phyloP scores from a whole-genome alignment of 2,888 invertebrate species.

The Ryuthela nishihirai region DNA sequence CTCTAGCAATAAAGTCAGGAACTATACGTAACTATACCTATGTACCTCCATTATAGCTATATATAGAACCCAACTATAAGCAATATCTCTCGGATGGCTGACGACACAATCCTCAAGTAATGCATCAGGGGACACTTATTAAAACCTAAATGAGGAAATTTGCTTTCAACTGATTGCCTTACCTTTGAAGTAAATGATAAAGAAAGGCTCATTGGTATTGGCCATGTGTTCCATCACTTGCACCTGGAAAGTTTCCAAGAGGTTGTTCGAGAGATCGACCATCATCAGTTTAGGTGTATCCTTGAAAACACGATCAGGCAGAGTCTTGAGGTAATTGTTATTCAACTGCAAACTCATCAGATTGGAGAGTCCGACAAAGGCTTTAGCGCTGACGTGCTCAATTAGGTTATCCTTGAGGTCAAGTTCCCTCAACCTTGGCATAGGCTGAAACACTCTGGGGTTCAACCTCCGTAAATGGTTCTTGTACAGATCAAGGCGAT shows the following conservation, averaged over 20 bases:
- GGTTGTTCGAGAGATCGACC: conserved; percentile 19
- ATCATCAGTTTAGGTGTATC: conserved; percentile 4
- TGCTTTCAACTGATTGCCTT: no score
- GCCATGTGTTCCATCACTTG: conserved; percentile 12
- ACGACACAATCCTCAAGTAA: no score
- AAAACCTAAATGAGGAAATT: no score
- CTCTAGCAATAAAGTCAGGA: no score
- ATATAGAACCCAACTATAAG: no score
- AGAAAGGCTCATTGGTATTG: conserved; percentile 7
- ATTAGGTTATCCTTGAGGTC: conserved; percentile 27
- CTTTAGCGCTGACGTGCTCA: conserved; percentile 8
- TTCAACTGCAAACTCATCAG: conserved; percentile 16
- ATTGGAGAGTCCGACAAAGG: conserved; percentile 16
- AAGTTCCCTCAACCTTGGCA: conserved; percentile 20
- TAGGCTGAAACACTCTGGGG: conserved; percentile 18
- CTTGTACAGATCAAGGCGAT: conserved; percentile 25
- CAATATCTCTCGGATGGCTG: no score
- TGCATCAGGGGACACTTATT: no score
- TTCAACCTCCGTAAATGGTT: conserved; percentile 25
- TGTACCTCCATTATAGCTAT: no score
- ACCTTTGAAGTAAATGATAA: conserved; percentile 8
- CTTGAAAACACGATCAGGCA: conserved; percentile 24
- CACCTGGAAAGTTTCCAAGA: conserved; percentile 15
- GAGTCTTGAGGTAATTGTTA: conserved; percentile 16
- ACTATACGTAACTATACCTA: no score